Percentiles rank a stretch among this genome's conserved stretches.
phyloP scores from a whole-genome alignment of 2,113 vertebrate species.

The Rattus rattus region DNA sequence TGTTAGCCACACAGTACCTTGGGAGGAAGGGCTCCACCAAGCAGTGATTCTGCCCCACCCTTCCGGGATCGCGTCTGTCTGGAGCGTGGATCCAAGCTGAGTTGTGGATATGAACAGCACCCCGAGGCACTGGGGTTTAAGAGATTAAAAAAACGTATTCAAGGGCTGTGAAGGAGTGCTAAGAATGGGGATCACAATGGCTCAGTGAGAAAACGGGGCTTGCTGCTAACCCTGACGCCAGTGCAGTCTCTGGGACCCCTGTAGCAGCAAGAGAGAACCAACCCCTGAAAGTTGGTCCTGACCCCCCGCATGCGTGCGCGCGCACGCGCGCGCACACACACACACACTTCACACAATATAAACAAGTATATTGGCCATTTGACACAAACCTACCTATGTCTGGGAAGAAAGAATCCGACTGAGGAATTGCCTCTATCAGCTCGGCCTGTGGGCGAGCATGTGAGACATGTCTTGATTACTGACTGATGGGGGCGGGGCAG shows the following conservation, averaged over 20 bases:
- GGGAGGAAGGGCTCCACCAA: neutral
- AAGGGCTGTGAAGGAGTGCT: neutral
- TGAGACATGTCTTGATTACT: neutral
- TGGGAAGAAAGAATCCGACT: neutral
- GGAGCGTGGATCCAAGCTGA: neutral
- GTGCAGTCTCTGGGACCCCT: neutral
- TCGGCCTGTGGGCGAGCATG: neutral
- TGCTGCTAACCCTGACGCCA: neutral
- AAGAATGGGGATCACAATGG: neutral
- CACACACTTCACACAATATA: neutral
- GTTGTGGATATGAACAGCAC: neutral
- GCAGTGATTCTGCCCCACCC: neutral
- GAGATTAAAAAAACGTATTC: neutral
- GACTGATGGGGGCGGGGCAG: neutral
- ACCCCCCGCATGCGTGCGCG: neutral
- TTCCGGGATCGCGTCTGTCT: neutral
- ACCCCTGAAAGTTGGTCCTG: neutral
- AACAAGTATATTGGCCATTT: neutral
- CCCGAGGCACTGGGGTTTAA: neutral
- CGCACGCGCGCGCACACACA: neutral
- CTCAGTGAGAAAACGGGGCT: too few species aligned
- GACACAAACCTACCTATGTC: neutral
- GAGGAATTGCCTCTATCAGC: too few species aligned
- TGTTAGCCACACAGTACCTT: constrained; percentile 89
- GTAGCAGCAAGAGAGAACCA: neutral